These are phyloP conservation scores for Aegithalos caudatus DNA, from an alignment of 2,113 vertebrate genomes.

Conservation along the genomic window DNA sequence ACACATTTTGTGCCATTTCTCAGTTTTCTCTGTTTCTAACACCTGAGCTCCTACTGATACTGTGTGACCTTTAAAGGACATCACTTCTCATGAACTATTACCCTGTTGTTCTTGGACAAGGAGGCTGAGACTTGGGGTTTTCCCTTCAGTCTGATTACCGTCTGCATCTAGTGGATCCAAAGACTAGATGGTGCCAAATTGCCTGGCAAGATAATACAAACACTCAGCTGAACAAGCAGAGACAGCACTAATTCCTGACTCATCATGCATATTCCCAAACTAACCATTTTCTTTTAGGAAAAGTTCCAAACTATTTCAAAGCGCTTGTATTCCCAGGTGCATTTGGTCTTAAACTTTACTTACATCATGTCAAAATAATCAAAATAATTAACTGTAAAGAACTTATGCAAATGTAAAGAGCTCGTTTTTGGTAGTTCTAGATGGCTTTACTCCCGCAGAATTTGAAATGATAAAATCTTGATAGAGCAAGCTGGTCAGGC, in stretches of 20 bases:
- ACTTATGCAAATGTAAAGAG: background rate
- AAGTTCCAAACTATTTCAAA: background rate
- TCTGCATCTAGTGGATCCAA: background rate
- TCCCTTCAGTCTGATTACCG: background rate
- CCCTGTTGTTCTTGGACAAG: background rate
- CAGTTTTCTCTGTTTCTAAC: background rate
- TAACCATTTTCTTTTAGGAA: background rate
- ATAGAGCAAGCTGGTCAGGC: background rate
- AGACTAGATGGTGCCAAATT: background rate
- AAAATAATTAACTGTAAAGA: background rate
- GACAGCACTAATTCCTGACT: background rate
- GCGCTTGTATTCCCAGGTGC: background rate
- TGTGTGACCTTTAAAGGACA: background rate
- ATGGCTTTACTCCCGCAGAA: background rate
- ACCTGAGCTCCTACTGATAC: background rate
- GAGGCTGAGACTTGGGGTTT: background rate
- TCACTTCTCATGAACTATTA: background rate
- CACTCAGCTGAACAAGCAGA: background rate
- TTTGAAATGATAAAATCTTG: background rate
- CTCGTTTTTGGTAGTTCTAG: background rate
- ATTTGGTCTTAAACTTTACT: background rate
- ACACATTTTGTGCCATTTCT: background rate
- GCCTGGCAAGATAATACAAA: background rate
- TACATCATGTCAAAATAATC: background rate
- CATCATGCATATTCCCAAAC: background rate